phyloP scores from a whole-genome alignment of 2,113 vertebrate genomes.

The Gobio gobio region DNA sequence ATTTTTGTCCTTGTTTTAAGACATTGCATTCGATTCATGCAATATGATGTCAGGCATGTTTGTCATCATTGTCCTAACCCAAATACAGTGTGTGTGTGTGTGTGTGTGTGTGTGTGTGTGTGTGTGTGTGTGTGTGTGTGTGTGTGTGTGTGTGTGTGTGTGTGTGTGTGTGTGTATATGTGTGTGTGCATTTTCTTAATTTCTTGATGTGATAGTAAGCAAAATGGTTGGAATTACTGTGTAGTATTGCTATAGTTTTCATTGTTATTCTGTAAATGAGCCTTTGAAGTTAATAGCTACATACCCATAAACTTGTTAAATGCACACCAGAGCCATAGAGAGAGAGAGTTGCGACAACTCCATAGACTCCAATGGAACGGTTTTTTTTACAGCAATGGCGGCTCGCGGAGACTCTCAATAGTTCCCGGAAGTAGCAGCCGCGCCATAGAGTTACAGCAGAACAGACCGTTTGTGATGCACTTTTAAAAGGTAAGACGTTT shows the following conservation, averaged over 20 bases:
- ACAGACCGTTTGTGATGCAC: too few species aligned
- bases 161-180: neutral
- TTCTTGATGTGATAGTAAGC: neutral
- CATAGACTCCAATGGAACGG: too few species aligned
- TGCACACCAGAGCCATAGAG: too few species aligned
- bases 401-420: too few species aligned
- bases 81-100: neutral
- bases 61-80: neutral
- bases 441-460: too few species aligned
- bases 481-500: too few species aligned
- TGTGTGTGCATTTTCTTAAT: neutral
- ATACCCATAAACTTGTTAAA: neutral
- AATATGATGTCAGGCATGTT: constrained; percentile 12
- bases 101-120: constrained; percentile 15
- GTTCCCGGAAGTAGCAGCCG: too few species aligned
- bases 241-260: neutral
- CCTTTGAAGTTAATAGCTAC: neutral
- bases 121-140: neutral
- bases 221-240: neutral
- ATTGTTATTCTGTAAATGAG: neutral
- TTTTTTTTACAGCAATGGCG: too few species aligned
- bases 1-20: constrained; percentile 29
- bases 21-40: neutral
- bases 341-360: too few species aligned
- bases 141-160: neutral